Conservation (phyloP, 92 coral and sea anemone species). For the Bergia sp. region DNA sequence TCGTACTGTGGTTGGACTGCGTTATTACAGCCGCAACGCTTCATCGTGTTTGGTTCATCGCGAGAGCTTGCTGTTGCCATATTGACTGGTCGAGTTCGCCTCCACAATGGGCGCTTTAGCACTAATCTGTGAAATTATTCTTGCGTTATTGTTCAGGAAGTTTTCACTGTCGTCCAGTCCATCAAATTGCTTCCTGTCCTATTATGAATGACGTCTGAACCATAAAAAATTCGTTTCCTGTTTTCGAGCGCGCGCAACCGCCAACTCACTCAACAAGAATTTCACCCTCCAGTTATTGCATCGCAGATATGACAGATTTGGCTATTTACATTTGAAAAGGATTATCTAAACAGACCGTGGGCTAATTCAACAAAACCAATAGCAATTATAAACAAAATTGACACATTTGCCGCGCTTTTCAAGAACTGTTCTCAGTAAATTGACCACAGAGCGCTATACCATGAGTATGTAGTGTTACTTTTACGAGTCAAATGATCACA, state of each 20-base stretch:
- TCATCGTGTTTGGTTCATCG: conserved; percentile 2
- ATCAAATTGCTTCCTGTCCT: conserved; percentile 5
- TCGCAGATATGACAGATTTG: background rate
- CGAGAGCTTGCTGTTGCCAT: conserved; percentile 46
- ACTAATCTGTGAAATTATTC: conserved; percentile 20
- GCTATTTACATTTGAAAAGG: conserved; percentile 37
- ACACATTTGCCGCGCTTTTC: conserved; percentile 2
- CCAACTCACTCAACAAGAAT: background rate
- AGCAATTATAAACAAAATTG: conserved; percentile 28
- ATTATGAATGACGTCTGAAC: conserved; percentile 21
- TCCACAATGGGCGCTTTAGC: conserved; percentile 28
- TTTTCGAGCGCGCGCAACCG: conserved; percentile 12
- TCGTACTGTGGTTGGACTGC: conserved; percentile 57
- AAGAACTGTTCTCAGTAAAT: conserved; percentile 11
- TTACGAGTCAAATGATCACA: background rate
- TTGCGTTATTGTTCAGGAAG: conserved; percentile 41
- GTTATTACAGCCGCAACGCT: background rate
- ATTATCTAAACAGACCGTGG: conserved; percentile 26
- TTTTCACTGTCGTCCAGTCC: background rate
- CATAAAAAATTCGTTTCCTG: conserved; percentile 19
- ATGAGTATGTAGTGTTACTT: background rate
- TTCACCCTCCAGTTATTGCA: background rate
- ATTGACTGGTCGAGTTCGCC: background rate
- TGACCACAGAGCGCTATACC: background rate
- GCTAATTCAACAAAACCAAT: conserved; percentile 14